A percentile compares a stretch with the other conserved stretches of the same genome.
Conservation (phyloP, 2,113 vertebrate genomes). For the Lynx canadensis region DNA sequence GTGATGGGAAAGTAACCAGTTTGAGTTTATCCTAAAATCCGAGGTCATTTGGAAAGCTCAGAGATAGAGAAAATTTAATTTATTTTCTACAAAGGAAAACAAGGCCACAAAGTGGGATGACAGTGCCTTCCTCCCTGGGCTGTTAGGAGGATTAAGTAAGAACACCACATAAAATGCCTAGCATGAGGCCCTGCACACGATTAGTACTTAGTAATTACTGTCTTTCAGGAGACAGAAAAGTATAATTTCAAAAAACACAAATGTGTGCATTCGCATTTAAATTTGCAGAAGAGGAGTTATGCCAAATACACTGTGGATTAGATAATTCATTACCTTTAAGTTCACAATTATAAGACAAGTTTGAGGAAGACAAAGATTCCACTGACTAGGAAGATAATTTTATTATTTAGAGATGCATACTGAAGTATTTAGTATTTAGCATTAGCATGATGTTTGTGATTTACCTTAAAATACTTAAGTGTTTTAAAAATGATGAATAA, state of each 20-base stretch:
- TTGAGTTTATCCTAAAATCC: constrained; percentile 22
- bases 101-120: neutral
- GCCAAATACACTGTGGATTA: neutral
- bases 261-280: neutral
- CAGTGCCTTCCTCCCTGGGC: neutral
- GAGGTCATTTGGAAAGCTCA: constrained; percentile 42
- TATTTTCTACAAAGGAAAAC: constrained; percentile 54
- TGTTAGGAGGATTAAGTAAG: neutral
- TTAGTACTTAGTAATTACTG: neutral
- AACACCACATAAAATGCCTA: neutral
- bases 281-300: neutral
- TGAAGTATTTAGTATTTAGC: neutral
- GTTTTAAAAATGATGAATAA: neutral
- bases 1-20: neutral
- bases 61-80: neutral
- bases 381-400: constrained; percentile 6
- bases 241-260: neutral
- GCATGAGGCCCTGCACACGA: no score
- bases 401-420: neutral
- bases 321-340: neutral
- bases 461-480: neutral
- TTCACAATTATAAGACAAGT: neutral
- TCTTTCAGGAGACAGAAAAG: neutral
- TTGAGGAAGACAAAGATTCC: constrained; percentile 15
- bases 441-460: neutral